Evolutionary conservation across 2,888 invertebrate genomes (phyloP).

Genomic region (Torymus auratus): DNA sequence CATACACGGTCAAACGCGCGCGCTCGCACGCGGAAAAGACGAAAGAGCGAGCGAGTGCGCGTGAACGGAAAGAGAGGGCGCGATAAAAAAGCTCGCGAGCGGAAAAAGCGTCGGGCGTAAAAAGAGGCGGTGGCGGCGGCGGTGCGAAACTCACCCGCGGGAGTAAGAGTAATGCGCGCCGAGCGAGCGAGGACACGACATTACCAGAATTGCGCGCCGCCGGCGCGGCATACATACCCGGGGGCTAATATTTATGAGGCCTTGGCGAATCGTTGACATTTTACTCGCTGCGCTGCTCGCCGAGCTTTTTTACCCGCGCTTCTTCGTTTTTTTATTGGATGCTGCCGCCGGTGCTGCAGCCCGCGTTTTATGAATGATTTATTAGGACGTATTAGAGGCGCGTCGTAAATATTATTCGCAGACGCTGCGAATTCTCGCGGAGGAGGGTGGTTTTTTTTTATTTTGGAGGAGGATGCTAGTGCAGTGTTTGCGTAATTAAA

Average conservation of each 20-base stretch:
- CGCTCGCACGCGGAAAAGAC: too few species aligned
- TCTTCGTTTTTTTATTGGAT: constrained; percentile 56
- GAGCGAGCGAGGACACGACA: constrained; percentile 37
- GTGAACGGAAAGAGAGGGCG: neutral
- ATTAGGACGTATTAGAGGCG: constrained; percentile 41
- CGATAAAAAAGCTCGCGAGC: neutral
- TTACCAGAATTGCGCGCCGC: constrained; percentile 52
- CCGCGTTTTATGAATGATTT: constrained; percentile 56
- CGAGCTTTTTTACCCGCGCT: constrained; percentile 41
- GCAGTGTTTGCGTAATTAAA: constrained; percentile 33
- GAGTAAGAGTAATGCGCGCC: constrained; percentile 44
- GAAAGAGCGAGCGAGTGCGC: neutral
- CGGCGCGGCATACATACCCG: too few species aligned
- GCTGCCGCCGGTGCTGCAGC: constrained; percentile 44
- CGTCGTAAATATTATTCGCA: constrained; percentile 44
- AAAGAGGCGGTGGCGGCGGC: neutral
- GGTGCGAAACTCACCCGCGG: constrained; percentile 36
- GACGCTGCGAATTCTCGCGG: neutral
- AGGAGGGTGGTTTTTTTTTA: too few species aligned
- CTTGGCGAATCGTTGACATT: constrained; percentile 55
- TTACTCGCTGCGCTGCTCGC: constrained; percentile 36
- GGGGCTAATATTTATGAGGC: constrained; percentile 49
- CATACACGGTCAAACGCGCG: too few species aligned
- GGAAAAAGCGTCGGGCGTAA: neutral
- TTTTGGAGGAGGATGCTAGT: too few species aligned